Evolutionary conservation across 2,113 vertebrate genomes (phyloP), one percentile per base, ranked within the genome.

Genomic region (Pelecanus crispus): DNA sequence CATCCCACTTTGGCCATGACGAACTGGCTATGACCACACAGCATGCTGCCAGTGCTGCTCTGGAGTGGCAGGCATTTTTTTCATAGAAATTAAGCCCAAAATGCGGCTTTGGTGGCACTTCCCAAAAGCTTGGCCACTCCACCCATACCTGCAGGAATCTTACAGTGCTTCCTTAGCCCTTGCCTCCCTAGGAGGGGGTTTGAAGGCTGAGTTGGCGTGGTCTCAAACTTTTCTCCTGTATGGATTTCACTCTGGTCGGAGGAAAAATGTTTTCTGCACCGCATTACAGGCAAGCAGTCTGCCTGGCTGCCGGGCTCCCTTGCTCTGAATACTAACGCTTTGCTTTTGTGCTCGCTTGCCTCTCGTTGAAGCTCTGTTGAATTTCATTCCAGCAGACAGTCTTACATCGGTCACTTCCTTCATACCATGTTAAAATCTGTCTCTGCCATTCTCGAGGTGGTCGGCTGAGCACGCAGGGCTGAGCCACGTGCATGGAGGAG

Each of bases 311-410:
- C 11, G 34, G n/a, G 65, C 66, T 75, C 61, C 81, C 83, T 58
- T 0, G 1, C 73, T 34, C 56, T 49, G n/a, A 61, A 5, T 3
- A 10, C 82, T 36, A 72, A 61, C 0, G 4, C 20, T 15, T 11
- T 5, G 24, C 90, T 90, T 61, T 79, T 36, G 21, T 91, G 81
- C 66, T 86, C 3, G 1, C 71, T 56, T 5, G 11, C 17, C 38
- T 67, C 47, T 44, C 1, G 1, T 49, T 12, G 38, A 49, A 42
- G 81, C 78, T 71, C 17, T 31, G 62, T 1, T 65, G 92, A 88
- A 44, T 22, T 74, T 80, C 82, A 92, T 80, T 29, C 92, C 85
- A 65, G 70, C 52, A 82, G 90, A 77, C 80, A 93, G 40, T 7
- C 75, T 77, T 36, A 22, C 53, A 28, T 4, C 1, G 2, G 34